Percentiles rank a stretch among this genome's conserved stretches.
Evolutionary conservation across 2,888 invertebrate genomes (phyloP).

Genomic region (Smittia aterrima): DNA sequence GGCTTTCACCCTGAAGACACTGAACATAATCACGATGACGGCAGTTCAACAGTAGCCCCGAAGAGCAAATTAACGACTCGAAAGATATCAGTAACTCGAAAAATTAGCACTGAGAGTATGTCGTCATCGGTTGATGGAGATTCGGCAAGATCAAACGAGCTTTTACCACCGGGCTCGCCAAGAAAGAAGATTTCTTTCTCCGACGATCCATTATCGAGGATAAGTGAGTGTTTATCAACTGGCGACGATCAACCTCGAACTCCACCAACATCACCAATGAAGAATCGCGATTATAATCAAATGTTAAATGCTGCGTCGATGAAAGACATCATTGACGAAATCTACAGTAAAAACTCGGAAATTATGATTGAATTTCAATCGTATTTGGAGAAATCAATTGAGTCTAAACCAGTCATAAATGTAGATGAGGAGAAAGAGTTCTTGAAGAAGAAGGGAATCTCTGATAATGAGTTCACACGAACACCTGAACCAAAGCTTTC

Average conservation of each 20-base stretch:
- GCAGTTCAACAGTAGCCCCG: constrained; percentile 43
- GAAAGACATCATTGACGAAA: constrained; percentile 41
- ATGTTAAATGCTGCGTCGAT: not conserved
- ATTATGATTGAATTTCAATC: constrained; percentile 43
- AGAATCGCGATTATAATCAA: not conserved
- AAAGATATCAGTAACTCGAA: constrained; percentile 36
- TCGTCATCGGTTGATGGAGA: not conserved
- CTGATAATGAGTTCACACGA: not conserved
- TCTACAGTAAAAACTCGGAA: constrained; percentile 41
- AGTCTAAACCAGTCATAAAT: constrained; percentile 8
- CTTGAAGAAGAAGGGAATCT: not conserved
- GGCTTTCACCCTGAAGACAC: constrained; percentile 27
- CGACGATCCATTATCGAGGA: not conserved
- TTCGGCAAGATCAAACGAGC: not conserved
- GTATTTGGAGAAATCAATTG: constrained; percentile 37
- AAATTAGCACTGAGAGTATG: not conserved
- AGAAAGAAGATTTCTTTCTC: not conserved
- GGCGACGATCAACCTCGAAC: not conserved
- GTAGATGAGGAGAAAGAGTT: constrained; percentile 17
- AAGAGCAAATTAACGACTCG: constrained; percentile 43
- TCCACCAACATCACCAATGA: not conserved
- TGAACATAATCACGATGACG: constrained; percentile 42
- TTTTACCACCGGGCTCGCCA: not conserved
- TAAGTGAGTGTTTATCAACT: not conserved
- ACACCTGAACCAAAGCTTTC: not conserved